Evolutionary conservation across 2,797 vertebrate genomes (phyloP), one percentile per base, ranked within the genome.

Genomic region (Gymnoscopelus microlampas): DNA sequence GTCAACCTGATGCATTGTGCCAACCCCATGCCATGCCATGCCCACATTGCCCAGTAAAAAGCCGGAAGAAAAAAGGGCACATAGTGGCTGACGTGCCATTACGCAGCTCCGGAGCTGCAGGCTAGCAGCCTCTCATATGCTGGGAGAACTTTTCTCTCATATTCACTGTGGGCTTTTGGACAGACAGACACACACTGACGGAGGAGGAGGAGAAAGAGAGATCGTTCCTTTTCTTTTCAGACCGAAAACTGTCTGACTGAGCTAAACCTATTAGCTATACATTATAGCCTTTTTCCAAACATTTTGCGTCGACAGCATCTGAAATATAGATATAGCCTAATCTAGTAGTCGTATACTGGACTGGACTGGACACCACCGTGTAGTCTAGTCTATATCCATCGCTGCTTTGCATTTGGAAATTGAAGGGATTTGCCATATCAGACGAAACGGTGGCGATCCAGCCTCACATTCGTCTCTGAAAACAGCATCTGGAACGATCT

Each of bases 11-110:
- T 29, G 26, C 26, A 24, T 56, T 13, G 11, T 56, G 23, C 24
- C 19, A 10, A 2, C 23, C 9, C 5, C 19, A 19, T 47, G 82
- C 74, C 83, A 85, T 59, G 44, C 63, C 71, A 48, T 72, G 74
- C 57, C 60, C 69, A 49, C 15, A 29, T 53, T 55, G 23, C 8
- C 54, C 53, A 15, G 44, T 59, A 44, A 9, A 9, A 77, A 91
- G 84, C 88, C 90, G 87, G 89, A 92, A 91, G 82, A 19, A 19
- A 19, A 88, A 79, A 48, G 73, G 85, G 77, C 70, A 76, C 79
- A 19, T 19, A 29, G 26, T 73, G 87, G 84, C 87, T 93, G 92
- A 92, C 88, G 91, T 89, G 74, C 77, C 82, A 74, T 92, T 92
- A 93, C 91, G 85, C 88, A 67, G 80, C 84, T 85, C 61, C 87